Evolutionary conservation across 2,113 vertebrate genomes (phyloP), one percentile per base, ranked within the genome.

Genomic region (Plotosus lineatus): DNA sequence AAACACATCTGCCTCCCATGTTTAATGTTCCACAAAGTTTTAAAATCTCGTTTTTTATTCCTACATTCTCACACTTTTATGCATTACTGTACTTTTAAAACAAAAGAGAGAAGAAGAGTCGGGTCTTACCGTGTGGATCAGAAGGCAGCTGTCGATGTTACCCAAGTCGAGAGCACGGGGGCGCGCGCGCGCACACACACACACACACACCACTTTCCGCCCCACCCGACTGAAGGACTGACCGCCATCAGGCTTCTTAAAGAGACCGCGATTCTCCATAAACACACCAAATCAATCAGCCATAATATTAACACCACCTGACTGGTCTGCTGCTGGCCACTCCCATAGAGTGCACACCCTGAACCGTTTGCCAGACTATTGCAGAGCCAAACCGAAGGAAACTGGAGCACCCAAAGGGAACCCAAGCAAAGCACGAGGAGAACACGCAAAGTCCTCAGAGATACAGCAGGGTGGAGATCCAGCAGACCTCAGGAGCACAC

Each of bases 181-280:
- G n/a, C n/a, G n/a, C n/a, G n/a, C n/a, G n/a, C n/a, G 17, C 40
- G 8, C 63, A 19, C 66, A 28, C 42, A 28, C 66, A 48, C 42
- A 4, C 21, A 28, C 55, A 28, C 55, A 58, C 55, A 26, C 9
- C 7, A 33, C 80, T 82, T 33, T 77, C 38, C 51, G 33, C 44
- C 69, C 33, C n/a, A 42, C 68, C 71, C 66, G 26, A 61, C 12
- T 48, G 33, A 53, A 68, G 72, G 19, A 77, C 78, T 77, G 65
- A 55, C 33, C 21, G 31, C 46, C 69, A 33, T 21, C 17, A 33
- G 28, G 83, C 90, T 90, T 89, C 92, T 93, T 92, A 92, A 92
- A 93, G 92, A 89, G 85, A 88, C 89, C 91, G 86, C 73, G 8
- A 8, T 28, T 36, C 31, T 19, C 28, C 21, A 63, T 19, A 66